Conservation (phyloP, 1,140 invertebrate genomes). For the Eriosoma lanigerum region DNA sequence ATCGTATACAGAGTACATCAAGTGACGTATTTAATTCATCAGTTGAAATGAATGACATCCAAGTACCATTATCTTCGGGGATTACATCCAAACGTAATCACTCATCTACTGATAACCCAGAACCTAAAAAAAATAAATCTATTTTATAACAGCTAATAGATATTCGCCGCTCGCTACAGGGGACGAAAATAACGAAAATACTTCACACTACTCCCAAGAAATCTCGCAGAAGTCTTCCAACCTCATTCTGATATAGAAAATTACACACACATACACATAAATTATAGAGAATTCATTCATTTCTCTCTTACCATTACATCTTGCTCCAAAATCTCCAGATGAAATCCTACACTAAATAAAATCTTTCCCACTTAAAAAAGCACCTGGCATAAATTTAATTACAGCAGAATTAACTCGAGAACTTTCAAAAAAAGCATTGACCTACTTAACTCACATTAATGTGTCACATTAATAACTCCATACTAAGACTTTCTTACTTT, state of each 20-base stretch:
- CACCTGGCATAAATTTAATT: conserved; percentile 2
- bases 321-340: conserved; percentile 1
- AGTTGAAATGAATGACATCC: neutral
- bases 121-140: neutral
- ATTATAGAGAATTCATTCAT: neutral
- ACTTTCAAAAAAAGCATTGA: conserved; percentile 24
- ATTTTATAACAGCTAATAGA: neutral
- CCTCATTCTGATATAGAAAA: neutral
- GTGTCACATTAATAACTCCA: conserved; percentile 7
- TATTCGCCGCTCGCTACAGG: neutral
- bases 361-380: conserved; percentile 21
- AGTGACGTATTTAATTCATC: neutral
- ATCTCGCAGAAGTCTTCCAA: neutral
- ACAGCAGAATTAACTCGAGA: neutral
- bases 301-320: neutral
- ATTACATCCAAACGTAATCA: neutral
- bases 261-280: neutral
- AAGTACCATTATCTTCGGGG: neutral
- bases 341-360: conserved; percentile 8
- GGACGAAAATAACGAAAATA: neutral
- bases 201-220: neutral
- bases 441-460: conserved; percentile 8
- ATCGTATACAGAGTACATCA: neutral
- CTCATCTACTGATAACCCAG: neutral
- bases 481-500: conserved; percentile 18